phyloP scores from a whole-genome alignment of 2,797 vertebrate species.

The Hydrocynus forskahlii region DNA sequence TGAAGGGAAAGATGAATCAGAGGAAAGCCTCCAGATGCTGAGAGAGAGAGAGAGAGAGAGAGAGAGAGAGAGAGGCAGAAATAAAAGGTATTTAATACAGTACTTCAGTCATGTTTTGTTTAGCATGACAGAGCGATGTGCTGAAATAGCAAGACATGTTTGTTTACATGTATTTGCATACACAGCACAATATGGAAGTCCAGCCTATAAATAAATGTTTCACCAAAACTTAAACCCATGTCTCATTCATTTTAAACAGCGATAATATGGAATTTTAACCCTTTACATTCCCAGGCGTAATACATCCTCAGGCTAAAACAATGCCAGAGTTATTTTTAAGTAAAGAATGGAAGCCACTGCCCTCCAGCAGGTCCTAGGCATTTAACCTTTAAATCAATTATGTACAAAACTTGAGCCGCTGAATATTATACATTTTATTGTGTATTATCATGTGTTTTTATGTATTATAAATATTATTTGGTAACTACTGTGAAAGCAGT shows the following conservation, averaged over 20 bases:
- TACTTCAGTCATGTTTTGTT: neutral
- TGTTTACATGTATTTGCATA: neutral
- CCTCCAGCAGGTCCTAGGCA: no score
- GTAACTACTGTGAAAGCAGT: no score
- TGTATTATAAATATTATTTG: no score
- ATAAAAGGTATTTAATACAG: neutral
- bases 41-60: neutral
- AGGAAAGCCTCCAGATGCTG: slow-evolving; percentile 9
- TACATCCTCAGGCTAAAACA: neutral
- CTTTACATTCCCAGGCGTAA: no score
- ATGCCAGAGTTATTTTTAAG: no score
- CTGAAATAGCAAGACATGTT: neutral
- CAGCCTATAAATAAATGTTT: neutral
- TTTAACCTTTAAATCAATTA: no score
- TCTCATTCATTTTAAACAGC: neutral
- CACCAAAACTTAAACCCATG: neutral
- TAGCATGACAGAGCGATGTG: neutral
- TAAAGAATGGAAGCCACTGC: no score
- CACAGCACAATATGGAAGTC: neutral
- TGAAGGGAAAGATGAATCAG: slow-evolving; percentile 4
- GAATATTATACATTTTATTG: no score
- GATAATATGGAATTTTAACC: neutral
- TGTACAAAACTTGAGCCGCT: no score
- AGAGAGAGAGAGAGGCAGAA: neutral
- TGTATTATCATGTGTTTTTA: no score